Evolutionary conservation across 2,113 vertebrate species (phyloP).

Genomic region (Rhizomys pruinosus): DNA sequence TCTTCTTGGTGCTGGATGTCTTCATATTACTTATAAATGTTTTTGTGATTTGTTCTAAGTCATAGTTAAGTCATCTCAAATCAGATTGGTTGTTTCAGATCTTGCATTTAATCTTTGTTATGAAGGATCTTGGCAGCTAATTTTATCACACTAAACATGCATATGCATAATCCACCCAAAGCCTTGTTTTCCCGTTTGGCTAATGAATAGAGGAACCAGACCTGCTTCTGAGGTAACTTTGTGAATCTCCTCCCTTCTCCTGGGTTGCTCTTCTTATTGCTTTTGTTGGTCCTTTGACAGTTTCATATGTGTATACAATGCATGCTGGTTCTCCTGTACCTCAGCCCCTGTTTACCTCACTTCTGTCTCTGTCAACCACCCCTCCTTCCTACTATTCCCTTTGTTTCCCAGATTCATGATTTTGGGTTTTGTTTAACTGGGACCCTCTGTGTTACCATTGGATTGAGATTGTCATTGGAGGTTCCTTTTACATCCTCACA

Average conservation of each 20-base stretch:
- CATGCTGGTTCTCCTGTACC: not conserved
- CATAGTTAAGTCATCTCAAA: slow-evolving; percentile 1
- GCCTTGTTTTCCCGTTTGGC: not conserved
- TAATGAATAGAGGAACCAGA: not conserved
- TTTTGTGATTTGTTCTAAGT: slow-evolving; percentile 8
- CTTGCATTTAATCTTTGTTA: slow-evolving; percentile 13
- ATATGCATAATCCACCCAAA: not conserved
- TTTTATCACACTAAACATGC: not conserved
- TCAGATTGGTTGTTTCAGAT: not conserved
- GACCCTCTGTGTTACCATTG: not conserved
- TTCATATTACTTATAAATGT: slow-evolving; percentile 9
- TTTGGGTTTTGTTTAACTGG: not conserved
- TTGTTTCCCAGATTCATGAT: not conserved
- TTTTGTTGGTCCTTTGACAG: too few species aligned
- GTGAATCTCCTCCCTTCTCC: not conserved
- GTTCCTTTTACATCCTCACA: not conserved
- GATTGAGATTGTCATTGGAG: not conserved
- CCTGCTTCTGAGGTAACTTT: not conserved
- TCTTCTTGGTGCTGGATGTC: not conserved
- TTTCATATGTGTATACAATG: not conserved
- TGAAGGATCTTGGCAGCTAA: not conserved
- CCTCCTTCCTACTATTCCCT: not conserved
- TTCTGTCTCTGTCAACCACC: too few species aligned
- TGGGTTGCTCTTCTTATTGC: not conserved
- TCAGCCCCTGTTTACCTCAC: too few species aligned